These are phyloP conservation scores for Gallinago stenura DNA, from an alignment of 2,797 vertebrate genomes.

Conservation along the genomic window DNA sequence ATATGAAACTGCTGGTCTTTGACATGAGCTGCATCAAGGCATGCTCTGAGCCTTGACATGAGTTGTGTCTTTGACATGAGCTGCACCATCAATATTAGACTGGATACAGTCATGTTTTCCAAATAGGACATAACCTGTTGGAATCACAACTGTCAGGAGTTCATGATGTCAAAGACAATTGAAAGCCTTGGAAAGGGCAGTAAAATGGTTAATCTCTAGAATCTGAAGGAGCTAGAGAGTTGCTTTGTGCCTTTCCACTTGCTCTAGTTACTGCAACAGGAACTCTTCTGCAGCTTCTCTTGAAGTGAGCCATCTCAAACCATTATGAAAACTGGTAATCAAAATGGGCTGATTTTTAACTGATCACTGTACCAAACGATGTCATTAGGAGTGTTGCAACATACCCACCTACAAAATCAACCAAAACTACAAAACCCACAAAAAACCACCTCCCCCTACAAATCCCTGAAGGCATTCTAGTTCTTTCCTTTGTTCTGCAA, in stretches of 20 bases:
- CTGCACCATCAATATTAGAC: accelerated
- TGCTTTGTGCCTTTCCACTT: neutral
- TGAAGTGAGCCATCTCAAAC: neutral
- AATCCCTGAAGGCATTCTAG: neutral
- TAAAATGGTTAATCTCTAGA: neutral
- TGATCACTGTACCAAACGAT: neutral
- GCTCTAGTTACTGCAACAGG: neutral
- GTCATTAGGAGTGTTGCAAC: neutral
- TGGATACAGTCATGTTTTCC: neutral
- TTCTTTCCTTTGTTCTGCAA: neutral
- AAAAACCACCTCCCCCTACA: neutral
- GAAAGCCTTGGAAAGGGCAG: neutral
- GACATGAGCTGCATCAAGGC: neutral
- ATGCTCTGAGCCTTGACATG: neutral
- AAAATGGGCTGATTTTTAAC: neutral
- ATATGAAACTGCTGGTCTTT: neutral
- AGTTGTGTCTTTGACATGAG: neutral
- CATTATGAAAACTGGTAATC: neutral
- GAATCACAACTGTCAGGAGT: neutral
- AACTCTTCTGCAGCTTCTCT: neutral
- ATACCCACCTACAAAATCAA: neutral
- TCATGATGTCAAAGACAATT: neutral
- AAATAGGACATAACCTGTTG: neutral
- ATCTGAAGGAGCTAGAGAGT: neutral
- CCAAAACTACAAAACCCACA: neutral